phyloP scores from a whole-genome alignment of 2,888 invertebrate genomes.

The Trilocha varians region DNA sequence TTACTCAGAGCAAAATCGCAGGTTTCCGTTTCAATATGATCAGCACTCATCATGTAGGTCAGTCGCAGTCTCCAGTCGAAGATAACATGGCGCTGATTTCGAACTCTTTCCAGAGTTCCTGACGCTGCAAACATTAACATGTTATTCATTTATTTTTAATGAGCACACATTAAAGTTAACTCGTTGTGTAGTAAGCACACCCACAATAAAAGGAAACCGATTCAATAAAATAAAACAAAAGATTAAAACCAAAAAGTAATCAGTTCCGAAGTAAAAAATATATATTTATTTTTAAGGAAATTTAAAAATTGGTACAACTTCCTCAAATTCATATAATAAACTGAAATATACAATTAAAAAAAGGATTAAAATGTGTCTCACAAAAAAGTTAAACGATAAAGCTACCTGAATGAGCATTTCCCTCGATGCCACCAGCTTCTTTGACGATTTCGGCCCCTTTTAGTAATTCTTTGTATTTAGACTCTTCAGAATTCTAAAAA shows the following conservation, averaged over 20 bases:
- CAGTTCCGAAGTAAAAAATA: too few species aligned
- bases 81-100: slow-evolving; percentile 78
- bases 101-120: slow-evolving; percentile 68
- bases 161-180: too few species aligned
- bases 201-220: too few species aligned
- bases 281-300: too few species aligned
- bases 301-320: too few species aligned
- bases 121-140: slow-evolving; percentile 19
- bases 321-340: too few species aligned
- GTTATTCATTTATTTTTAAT: not conserved
- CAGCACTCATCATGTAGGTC: slow-evolving; percentile 79
- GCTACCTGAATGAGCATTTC: slow-evolving; percentile 37
- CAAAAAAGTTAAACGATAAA: not conserved
- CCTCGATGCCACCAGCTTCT: slow-evolving; percentile 45
- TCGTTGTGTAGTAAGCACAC: too few species aligned
- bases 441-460: slow-evolving; percentile 68
- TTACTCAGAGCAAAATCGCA: slow-evolving; percentile 85
- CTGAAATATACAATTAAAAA: too few species aligned
- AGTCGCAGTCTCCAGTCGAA: slow-evolving; percentile 89
- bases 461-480: slow-evolving; percentile 72
- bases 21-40: slow-evolving; percentile 76
- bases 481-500: slow-evolving; percentile 71
- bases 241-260: too few species aligned
- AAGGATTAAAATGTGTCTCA: not conserved
- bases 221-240: too few species aligned